phyloP scores from a whole-genome alignment of 2,888 invertebrate genomes.

The Hemistola chrysoprasaria region DNA sequence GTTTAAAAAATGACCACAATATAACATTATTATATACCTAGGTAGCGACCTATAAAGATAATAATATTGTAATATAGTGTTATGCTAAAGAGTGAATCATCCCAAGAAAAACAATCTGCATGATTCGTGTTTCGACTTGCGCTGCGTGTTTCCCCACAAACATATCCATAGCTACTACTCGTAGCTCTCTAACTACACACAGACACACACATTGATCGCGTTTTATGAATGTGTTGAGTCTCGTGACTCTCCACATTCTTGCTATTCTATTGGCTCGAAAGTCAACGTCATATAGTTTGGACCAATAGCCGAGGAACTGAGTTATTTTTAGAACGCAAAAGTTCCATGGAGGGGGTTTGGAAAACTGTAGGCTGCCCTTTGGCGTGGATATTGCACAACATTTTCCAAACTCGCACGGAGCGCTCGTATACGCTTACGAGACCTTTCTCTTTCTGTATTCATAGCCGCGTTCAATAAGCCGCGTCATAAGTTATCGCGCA shows the following conservation, averaged over 20 bases:
- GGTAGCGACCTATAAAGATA: conserved; percentile 18
- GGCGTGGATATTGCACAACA: conserved; percentile 68
- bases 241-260: conserved; percentile 58
- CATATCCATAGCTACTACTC: conserved; percentile 17
- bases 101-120: conserved; percentile 27
- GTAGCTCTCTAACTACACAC: conserved; percentile 24
- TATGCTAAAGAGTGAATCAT: conserved; percentile 37
- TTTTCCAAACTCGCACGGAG: conserved; percentile 55
- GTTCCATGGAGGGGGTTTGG: conserved; percentile 63
- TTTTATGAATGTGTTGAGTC: conserved; percentile 34
- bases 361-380: conserved; percentile 52
- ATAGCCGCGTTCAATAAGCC: conserved; percentile 9
- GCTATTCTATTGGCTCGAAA: conserved; percentile 50
- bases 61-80: not conserved
- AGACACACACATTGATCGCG: conserved; percentile 34
- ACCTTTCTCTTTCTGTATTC: conserved; percentile 15
- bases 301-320: conserved; percentile 51
- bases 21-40: too few relatives aligned
- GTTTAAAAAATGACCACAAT: too few relatives aligned
- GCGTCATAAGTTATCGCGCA: conserved; percentile 13
- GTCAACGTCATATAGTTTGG: conserved; percentile 60
- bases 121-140: conserved; percentile 34
- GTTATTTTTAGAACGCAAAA: conserved; percentile 73
- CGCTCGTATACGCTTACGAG: conserved; percentile 41
- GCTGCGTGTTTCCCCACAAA: conserved; percentile 48